phyloP scores from a whole-genome alignment of 2,797 vertebrate genomes.

The Aratinga solstitialis region DNA sequence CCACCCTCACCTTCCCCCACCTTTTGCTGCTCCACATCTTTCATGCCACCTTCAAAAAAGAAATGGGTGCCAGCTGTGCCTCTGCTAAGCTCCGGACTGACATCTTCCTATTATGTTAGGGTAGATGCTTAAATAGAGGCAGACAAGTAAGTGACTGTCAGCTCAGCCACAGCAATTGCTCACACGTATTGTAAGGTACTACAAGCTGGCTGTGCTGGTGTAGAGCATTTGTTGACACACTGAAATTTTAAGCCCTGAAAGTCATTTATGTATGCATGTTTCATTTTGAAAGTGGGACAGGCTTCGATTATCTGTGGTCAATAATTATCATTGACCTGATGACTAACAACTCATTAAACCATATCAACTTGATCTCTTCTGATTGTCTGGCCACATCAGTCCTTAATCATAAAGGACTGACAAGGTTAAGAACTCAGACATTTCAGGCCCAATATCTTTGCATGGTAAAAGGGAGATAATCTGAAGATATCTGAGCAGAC shows the following conservation, averaged over 20 bases:
- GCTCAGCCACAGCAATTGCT: background rate
- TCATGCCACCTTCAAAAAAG: conserved; percentile 28
- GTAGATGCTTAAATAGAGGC: background rate
- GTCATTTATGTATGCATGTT: background rate
- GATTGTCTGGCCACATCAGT: background rate
- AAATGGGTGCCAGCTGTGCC: background rate
- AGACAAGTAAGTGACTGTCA: background rate
- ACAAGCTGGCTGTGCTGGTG: background rate
- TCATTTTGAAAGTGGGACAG: background rate
- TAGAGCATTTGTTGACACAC: background rate
- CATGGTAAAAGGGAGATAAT: background rate
- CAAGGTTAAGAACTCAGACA: fast-evolving
- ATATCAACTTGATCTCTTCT: background rate
- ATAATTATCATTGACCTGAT: background rate
- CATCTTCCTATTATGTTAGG: background rate
- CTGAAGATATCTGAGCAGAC: background rate
- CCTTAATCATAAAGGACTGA: background rate
- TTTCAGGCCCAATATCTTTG: background rate
- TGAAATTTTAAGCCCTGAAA: background rate
- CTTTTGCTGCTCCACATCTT: background rate
- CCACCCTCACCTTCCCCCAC: background rate
- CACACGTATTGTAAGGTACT: background rate
- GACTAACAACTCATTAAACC: background rate
- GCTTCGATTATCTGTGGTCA: background rate
- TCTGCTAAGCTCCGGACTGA: background rate